Percentiles rank a stretch among this genome's conserved stretches.
phyloP scores from a whole-genome alignment of 2,797 vertebrate genomes.

The Mycteria americana region DNA sequence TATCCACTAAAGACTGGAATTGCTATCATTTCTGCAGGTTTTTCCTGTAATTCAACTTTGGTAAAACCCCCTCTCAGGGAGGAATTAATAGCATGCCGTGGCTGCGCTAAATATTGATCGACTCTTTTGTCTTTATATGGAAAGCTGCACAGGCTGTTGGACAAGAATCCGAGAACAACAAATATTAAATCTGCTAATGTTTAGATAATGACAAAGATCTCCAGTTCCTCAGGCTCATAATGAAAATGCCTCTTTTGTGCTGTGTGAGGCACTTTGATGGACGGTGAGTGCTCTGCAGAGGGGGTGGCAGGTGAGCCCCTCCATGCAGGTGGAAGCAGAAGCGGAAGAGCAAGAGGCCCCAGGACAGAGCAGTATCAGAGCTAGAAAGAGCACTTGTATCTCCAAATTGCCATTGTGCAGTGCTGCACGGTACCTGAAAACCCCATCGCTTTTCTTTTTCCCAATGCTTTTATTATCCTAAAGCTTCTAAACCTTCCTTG shows the following conservation, averaged over 20 bases:
- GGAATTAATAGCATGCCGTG: neutral
- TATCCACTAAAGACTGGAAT: neutral
- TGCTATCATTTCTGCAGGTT: neutral
- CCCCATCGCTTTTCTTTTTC: neutral
- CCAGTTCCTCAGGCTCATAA: fast-evolving
- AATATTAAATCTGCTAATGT: neutral
- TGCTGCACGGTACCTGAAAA: neutral
- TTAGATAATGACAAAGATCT: neutral
- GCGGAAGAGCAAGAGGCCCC: neutral
- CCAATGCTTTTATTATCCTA: neutral
- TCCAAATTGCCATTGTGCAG: neutral
- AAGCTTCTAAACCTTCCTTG: neutral
- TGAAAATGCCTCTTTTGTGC: neutral
- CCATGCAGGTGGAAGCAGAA: neutral
- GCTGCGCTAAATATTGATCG: neutral
- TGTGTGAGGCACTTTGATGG: neutral
- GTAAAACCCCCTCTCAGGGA: neutral
- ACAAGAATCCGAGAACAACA: neutral
- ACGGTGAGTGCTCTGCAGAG: neutral
- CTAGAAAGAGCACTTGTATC: neutral
- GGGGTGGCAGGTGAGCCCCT: neutral
- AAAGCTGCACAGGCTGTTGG: neutral
- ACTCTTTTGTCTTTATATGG: neutral
- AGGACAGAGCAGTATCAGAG: neutral
- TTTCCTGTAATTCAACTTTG: conserved; percentile 22